Percentiles rank a stretch among this genome's conserved stretches.
These are phyloP conservation scores for Axinella damicornis DNA, from an alignment of 37 sponge, comb jelly and placozoan species.

Conservation along the genomic window DNA sequence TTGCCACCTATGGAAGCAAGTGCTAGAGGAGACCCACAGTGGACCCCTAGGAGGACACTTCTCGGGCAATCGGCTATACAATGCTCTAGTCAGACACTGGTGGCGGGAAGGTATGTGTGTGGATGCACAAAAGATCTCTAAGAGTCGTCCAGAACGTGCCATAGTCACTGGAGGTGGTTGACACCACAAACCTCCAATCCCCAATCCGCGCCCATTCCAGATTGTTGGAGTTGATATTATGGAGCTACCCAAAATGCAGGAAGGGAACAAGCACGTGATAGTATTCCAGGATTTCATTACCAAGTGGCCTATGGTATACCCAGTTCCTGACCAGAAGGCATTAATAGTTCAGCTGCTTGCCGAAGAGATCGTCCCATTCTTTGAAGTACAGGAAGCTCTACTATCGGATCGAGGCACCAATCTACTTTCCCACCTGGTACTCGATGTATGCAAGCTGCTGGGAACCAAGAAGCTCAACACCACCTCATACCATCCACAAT, in stretches of 20 bases:
- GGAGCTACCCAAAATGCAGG: slow-evolving; percentile 42
- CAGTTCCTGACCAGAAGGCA: slow-evolving; percentile 64
- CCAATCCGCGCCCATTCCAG: slow-evolving; percentile 60
- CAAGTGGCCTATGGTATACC: slow-evolving; percentile 71
- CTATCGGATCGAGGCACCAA: slow-evolving; percentile 50
- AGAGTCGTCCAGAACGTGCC: slow-evolving; percentile 59
- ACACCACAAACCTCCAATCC: slow-evolving; percentile 27
- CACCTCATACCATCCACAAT: slow-evolving; percentile 50
- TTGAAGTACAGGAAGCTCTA: slow-evolving; percentile 39
- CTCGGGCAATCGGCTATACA: slow-evolving; percentile 47
- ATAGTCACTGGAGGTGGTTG: slow-evolving; percentile 17
- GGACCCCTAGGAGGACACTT: slow-evolving; percentile 59
- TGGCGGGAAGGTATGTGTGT: slow-evolving; percentile 64
- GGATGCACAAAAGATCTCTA: slow-evolving; percentile 5
- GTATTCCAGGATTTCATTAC: slow-evolving; percentile 67
- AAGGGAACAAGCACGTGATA: slow-evolving; percentile 62
- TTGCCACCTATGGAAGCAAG: slow-evolving; percentile 16
- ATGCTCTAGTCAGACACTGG: slow-evolving; percentile 23
- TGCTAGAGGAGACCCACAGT: slow-evolving; percentile 36
- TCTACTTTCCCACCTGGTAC: slow-evolving; percentile 33
- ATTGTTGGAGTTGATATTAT: slow-evolving; percentile 65
- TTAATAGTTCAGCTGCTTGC: slow-evolving; percentile 32
- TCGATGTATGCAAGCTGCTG: slow-evolving; percentile 39
- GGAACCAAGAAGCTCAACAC: slow-evolving; percentile 50
- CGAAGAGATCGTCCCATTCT: slow-evolving; percentile 40